Base-by-base conservation (phyloP, 1,140 invertebrate genomes). In the Drosophila sp. region DNA sequence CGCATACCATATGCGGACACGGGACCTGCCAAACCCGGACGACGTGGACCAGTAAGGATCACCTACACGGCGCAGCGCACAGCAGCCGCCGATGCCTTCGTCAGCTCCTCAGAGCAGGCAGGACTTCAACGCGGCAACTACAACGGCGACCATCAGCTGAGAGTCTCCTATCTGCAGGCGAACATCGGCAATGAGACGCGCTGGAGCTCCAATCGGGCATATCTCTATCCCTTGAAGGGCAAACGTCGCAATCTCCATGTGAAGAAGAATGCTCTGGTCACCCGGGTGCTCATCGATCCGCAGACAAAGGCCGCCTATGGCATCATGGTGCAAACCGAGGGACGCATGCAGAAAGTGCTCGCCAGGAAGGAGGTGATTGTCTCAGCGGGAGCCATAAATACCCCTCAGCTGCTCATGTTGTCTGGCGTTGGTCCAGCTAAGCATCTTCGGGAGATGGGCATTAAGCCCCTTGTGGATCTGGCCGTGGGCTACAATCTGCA, bases 401-500 rank as follows among this genome's bases (percentile, higher is more conserved):
- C 95, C 0, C 95, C 96, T 0, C 95, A 97, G 75, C 73, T 97
- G 2, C 92, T 97, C 1, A 97, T 97, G 96, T 80, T 97, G 0
- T 96, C 95, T 2, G 97, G 97, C 2, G 93, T 97, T 13, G 97
- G 97, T 7, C 96, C 96, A 0, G 93, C 90, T 18, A 92, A 94
- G 40, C 95, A 97, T 89, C 92, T 97, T 9, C 83, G 92, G 36
- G 81, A 93, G 11, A 72, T 94, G 38, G 93, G 93, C n/a, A 95
- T 96, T 29, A 92, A 93, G 1, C 93, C 95, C 0, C 65, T 96
- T 1, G 93, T 94, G 65, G 94, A 97, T 92, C 93, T 96, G 13
- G 95, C 94, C n/a, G 96, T 97, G 4, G 96, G 96, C 1, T 94
- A 94, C 51, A 97, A 97, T 86, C 90, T 97, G 3, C 96, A 96